A percentile compares a stretch with the other conserved stretches of the same genome.
Conservation (phyloP, 2,888 invertebrate genomes). For the Daptonema setosum region DNA sequence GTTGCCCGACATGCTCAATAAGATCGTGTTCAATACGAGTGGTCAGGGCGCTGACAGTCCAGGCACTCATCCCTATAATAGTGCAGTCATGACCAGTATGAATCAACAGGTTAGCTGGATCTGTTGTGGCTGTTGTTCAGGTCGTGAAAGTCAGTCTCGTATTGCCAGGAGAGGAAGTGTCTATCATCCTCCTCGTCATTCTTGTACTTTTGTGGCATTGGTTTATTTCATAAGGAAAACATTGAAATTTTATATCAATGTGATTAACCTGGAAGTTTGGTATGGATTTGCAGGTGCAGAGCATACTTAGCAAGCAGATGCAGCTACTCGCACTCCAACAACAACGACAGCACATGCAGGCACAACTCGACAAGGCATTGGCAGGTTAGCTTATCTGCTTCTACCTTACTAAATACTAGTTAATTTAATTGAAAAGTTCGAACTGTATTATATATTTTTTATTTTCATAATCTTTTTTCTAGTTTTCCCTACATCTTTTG, state of each 20-base stretch:
- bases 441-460: no score
- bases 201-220: no score
- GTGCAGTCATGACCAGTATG: conserved; percentile 4
- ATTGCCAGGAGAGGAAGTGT: no score
- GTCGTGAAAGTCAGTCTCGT: no score
- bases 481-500: no score
- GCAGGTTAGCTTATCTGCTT: no score
- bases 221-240: no score
- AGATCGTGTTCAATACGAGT: background rate
- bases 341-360: conserved; percentile 12
- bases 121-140: background rate
- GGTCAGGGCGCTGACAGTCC: background rate
- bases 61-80: conserved; percentile 15
- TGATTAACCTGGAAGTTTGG: background rate
- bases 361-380: conserved; percentile 4
- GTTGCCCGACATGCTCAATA: background rate
- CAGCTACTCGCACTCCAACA: conserved; percentile 19
- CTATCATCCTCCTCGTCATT: no score
- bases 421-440: no score
- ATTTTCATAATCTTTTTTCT: no score
- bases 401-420: no score
- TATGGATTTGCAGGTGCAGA: conserved; percentile 16
- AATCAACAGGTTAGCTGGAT: conserved; percentile 9
- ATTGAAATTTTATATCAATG: background rate
- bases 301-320: conserved; percentile 10